Conservation (phyloP, 1,140 invertebrate genomes). For the Orius laevigatus region DNA sequence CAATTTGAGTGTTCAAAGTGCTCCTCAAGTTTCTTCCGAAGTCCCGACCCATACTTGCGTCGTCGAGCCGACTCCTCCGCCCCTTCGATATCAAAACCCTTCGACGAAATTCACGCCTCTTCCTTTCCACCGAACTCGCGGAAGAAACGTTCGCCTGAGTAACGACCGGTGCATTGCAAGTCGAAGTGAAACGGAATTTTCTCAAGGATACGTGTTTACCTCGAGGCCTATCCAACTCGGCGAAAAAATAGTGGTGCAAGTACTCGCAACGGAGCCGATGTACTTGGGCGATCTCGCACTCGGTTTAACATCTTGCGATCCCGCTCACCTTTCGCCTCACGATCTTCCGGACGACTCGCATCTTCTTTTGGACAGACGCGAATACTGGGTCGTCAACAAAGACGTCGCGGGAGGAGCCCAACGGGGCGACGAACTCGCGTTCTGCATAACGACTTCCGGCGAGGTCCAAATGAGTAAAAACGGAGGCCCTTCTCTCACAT, state of each 20-base stretch:
- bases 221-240: slow-evolving; percentile 64
- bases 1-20: slow-evolving; percentile 18
- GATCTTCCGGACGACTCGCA: slow-evolving; percentile 89
- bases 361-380: slow-evolving; percentile 76
- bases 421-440: slow-evolving; percentile 79
- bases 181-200: slow-evolving; percentile 69
- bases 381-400: slow-evolving; percentile 93
- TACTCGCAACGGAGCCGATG: slow-evolving; percentile 65
- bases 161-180: slow-evolving; percentile 64
- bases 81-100: slow-evolving; percentile 21
- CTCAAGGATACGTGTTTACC: slow-evolving; percentile 89
- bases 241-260: slow-evolving; percentile 32
- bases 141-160: slow-evolving; percentile 67
- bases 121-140: slow-evolving; percentile 58
- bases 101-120: slow-evolving; percentile 45
- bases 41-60: slow-evolving; percentile 4
- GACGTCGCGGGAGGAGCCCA: slow-evolving; percentile 64
- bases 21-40: slow-evolving; percentile 7
- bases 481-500: slow-evolving; percentile 48
- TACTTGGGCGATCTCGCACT: slow-evolving; percentile 79
- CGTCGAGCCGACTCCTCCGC: slow-evolving; percentile 22
- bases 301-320: slow-evolving; percentile 87
- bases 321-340: slow-evolving; percentile 44
- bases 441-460: slow-evolving; percentile 64
- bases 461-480: slow-evolving; percentile 84